Conservation (phyloP, 2,113 vertebrate species). For the Urocolius indicus region DNA sequence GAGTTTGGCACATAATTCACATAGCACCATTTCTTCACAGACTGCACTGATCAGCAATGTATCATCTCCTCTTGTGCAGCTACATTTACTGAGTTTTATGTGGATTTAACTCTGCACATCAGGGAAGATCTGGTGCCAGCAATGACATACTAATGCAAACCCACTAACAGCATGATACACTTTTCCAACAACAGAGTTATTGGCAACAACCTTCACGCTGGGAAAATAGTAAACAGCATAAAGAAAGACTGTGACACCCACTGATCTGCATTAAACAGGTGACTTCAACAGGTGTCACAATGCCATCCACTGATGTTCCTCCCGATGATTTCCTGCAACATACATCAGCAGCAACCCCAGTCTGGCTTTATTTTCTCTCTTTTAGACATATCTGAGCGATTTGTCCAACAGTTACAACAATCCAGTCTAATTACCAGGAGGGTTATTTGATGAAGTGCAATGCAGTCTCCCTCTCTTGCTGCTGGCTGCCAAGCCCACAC, state of each 20-base stretch:
- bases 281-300: not conserved
- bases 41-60: not conserved
- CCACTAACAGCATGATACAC: not conserved
- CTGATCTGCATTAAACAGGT: not conserved
- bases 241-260: not conserved
- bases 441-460: not conserved
- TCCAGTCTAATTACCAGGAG: constrained; percentile 5
- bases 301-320: not conserved
- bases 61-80: not conserved
- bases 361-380: not conserved
- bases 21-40: not conserved
- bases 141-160: not conserved
- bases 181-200: not conserved
- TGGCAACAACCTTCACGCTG: not conserved
- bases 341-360: not conserved
- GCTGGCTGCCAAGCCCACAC: not conserved
- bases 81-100: not conserved
- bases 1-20: not conserved
- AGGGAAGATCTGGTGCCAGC: not conserved
- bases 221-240: not conserved
- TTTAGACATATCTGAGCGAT: not conserved
- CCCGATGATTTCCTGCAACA: not conserved
- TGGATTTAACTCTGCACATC: not conserved
- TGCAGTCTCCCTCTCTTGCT: not conserved
- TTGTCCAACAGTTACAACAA: not conserved